phyloP scores from a whole-genome alignment of 2,888 invertebrate species.

The Exephanes ischioxanthus region DNA sequence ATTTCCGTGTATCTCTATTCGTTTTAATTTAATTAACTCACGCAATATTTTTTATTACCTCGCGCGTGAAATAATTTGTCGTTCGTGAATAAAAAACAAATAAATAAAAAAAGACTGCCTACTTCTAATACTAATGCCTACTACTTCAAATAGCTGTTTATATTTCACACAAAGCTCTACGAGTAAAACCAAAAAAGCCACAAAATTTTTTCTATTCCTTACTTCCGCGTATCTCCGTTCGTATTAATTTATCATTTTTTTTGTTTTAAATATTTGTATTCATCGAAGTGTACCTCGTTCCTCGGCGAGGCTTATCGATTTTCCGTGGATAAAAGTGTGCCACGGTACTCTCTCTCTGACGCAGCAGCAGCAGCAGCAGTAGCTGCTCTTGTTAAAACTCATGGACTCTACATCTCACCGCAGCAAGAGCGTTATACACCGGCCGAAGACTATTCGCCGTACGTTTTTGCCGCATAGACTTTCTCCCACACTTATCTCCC shows the following conservation, averaged over 20 bases:
- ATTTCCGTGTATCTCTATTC: neutral
- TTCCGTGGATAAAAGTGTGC: constrained; percentile 53
- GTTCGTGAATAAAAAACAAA: neutral
- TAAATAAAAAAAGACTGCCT: neutral
- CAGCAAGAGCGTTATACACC: neutral
- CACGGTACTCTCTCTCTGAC: constrained; percentile 48
- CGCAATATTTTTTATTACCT: no score
- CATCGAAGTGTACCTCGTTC: neutral
- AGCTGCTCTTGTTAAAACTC: constrained; percentile 3
- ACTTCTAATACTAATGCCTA: neutral
- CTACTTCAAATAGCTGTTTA: neutral
- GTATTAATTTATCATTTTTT: neutral
- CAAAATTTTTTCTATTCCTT: neutral
- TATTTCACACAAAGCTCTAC: neutral
- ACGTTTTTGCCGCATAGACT: constrained; percentile 37
- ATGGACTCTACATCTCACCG: constrained; percentile 11
- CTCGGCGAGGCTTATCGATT: constrained; percentile 53
- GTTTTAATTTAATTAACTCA: neutral
- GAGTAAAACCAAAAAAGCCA: neutral
- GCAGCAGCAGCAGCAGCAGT: constrained; percentile 25
- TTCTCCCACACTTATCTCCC: constrained; percentile 50
- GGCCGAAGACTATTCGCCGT: neutral
- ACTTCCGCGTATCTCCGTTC: neutral
- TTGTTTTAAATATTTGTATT: no score
- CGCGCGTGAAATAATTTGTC: neutral